These are phyloP conservation scores for Centrocercus urophasianus DNA, from an alignment of 2,113 vertebrate genomes.

Conservation along the genomic window DNA sequence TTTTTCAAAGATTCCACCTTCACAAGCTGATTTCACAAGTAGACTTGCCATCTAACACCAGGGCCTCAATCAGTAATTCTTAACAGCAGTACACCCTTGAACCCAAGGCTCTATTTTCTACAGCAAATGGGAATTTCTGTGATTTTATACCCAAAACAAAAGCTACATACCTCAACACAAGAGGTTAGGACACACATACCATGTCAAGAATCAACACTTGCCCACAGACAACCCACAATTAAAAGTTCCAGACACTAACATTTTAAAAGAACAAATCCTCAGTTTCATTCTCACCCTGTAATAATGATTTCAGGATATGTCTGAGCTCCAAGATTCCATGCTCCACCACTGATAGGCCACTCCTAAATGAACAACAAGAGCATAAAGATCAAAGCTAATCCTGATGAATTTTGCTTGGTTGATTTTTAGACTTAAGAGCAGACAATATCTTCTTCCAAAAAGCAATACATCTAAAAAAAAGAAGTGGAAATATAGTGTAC, in stretches of 20 bases:
- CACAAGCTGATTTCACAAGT: neutral
- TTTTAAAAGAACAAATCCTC: constrained; percentile 17
- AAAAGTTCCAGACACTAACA: neutral
- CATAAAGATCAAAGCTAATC: neutral
- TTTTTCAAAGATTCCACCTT: neutral
- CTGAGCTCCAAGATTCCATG: constrained; percentile 94
- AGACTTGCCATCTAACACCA: neutral
- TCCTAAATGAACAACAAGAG: constrained; percentile 81
- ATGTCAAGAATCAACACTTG: neutral
- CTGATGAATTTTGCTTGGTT: neutral
- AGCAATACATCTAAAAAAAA: neutral
- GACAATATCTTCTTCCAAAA: neutral
- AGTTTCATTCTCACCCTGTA: constrained; percentile 88
- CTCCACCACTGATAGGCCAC: constrained; percentile 94
- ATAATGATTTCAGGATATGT: constrained; percentile 97
- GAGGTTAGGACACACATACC: neutral
- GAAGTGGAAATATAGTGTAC: neutral
- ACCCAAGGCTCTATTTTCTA: neutral
- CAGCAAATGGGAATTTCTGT: neutral
- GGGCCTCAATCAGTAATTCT: neutral
- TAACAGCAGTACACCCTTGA: neutral
- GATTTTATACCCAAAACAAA: neutral
- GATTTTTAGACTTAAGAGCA: neutral
- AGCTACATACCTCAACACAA: neutral
- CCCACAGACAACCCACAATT: neutral